Base-by-base conservation (phyloP, 2,888 invertebrate genomes). In the Athetis lepigone region DNA sequence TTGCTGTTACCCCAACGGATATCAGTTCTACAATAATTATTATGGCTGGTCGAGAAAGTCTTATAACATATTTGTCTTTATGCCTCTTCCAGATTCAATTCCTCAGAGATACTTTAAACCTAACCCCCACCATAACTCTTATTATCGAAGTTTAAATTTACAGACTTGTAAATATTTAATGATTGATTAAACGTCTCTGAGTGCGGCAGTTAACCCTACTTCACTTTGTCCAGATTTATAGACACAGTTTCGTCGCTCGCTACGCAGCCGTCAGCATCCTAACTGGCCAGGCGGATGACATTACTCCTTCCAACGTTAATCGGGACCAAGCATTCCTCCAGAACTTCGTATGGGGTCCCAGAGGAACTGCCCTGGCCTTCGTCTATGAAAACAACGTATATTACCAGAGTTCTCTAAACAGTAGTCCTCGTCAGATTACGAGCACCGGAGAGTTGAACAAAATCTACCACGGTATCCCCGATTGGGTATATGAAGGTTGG, bases 401-500 rank as follows among this genome's bases (percentile, higher is more conserved):
- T 91, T 98, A 97, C 85, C 96, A 97, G 80, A 83, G 92, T 0
- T 95, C 92, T 16, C 85, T 95, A 55, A 88, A 86, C 2, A 89
- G 87, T 0, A 79, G 87, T 0, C 92, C 95, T 5, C 88, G 92
- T 27, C 95, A 95, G 72, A 93, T 98, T 43, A 98, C 98, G 0
- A 90, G 87, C 0, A 96, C 95, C 77, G 97, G 97, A 1, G 83
- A 91, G 27, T 90, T 93, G 46, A 95, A 96, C 25, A 95, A 96
- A 11, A 95, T 98, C 55, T 97, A 97, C 85, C 97, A 98, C 88
- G 98, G 98, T 33, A 96, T 98, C n/a, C 98, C 98, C 33, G 99
- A 99, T 91, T 99, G 99, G 99, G 97, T 99, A 1, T 99, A 99
- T 91, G 98, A 99, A 96, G 98, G 98, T 98, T 85, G 82, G 88